These are phyloP conservation scores for Lathronympha strigana DNA, from an alignment of 2,888 invertebrate species.

Conservation along the genomic window DNA sequence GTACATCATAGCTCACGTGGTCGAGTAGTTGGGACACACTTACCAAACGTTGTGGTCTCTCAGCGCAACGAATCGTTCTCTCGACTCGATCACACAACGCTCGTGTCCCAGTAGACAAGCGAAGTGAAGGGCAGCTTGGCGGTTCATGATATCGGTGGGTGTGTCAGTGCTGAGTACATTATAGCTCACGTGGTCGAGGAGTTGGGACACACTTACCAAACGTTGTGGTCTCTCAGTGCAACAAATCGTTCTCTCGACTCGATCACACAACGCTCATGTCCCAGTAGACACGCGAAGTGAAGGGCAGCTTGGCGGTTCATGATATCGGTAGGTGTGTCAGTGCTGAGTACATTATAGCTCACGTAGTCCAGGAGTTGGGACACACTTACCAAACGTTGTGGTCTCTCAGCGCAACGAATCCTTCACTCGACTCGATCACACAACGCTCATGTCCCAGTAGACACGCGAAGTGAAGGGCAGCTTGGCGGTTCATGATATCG, in stretches of 20 bases:
- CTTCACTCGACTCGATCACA: conserved; percentile 65
- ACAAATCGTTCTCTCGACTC: conserved; percentile 65
- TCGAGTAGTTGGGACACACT: too few relatives aligned
- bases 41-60: conserved; percentile 55
- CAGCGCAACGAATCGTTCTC: conserved; percentile 57
- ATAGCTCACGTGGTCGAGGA: too few relatives aligned
- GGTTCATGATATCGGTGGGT: conserved; percentile 69
- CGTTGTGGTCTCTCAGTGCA: conserved; percentile 52
- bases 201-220: conserved; percentile 51
- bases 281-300: conserved; percentile 87
- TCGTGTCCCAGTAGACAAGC: conserved; percentile 85
- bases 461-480: conserved; percentile 86
- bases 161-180: conserved; percentile 56
- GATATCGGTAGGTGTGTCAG: conserved; percentile 65
- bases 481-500: conserved; percentile 74
- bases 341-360: conserved; percentile 54
- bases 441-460: conserved; percentile 84
- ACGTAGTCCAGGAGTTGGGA: conserved; percentile 63
- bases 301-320: conserved; percentile 82
- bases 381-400: conserved; percentile 58
- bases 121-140: conserved; percentile 84
- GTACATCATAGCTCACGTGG: too few relatives aligned
- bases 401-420: conserved; percentile 58
- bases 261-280: conserved; percentile 80
- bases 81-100: conserved; percentile 80